Conservation (phyloP, 2,888 invertebrate genomes). For the Nephrotoma flavescens region DNA sequence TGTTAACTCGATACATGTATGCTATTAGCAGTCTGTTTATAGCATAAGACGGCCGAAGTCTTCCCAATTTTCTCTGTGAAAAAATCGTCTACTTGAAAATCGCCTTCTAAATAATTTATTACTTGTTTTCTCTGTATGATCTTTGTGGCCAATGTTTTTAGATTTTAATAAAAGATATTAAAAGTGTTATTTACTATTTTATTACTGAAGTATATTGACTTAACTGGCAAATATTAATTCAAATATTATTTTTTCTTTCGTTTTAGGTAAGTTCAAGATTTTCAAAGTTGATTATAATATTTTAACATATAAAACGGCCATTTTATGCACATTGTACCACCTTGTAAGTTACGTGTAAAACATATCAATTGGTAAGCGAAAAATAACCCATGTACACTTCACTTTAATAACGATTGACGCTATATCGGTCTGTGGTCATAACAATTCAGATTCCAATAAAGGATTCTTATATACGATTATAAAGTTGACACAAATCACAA, state of each 20-base stretch:
- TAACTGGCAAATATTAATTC: neutral
- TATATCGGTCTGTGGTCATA: neutral
- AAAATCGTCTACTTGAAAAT: no score
- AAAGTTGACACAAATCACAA: neutral
- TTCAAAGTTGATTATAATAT: neutral
- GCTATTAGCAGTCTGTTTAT: no score
- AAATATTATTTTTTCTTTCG: neutral
- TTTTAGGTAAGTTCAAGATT: neutral
- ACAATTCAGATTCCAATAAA: neutral
- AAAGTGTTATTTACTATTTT: no score
- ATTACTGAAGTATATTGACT: neutral
- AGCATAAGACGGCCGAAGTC: no score
- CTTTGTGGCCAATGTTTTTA: no score
- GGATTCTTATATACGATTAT: neutral
- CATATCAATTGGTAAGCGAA: neutral
- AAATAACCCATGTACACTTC: neutral
- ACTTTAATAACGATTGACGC: neutral
- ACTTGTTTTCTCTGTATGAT: no score
- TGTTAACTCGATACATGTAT: no score
- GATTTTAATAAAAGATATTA: no score
- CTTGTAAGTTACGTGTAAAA: neutral
- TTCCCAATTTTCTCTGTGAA: no score
- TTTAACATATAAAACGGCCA: neutral
- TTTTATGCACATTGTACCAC: neutral
- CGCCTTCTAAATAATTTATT: no score